These are phyloP conservation scores for Telmatherina bonti DNA, from an alignment of 2,797 vertebrate species.

Conservation along the genomic window DNA sequence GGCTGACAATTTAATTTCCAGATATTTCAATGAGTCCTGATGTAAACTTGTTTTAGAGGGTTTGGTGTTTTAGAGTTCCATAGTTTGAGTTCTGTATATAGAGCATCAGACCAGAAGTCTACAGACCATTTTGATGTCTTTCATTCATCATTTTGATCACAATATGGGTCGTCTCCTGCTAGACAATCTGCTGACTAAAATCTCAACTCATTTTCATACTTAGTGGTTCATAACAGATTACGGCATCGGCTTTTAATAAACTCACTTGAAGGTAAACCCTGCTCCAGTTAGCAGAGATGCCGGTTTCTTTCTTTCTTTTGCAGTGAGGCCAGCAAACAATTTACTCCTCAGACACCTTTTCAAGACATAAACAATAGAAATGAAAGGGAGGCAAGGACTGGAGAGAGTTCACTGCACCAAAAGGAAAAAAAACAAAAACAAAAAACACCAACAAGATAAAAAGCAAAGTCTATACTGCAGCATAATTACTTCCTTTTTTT, in stretches of 20 bases:
- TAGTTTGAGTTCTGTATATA: too few species aligned
- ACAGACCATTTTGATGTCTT: background rate
- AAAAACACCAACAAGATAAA: constrained; percentile 41
- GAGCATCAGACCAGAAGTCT: background rate
- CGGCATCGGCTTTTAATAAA: constrained; percentile 34
- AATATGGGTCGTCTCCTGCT: constrained; percentile 5
- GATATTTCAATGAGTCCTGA: too few species aligned
- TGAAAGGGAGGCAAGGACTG: background rate
- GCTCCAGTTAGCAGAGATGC: constrained; percentile 22
- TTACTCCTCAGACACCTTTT: constrained; percentile 20
- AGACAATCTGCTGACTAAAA: constrained; percentile 26
- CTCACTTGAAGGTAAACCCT: constrained; percentile 2
- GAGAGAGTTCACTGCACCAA: constrained; percentile 28
- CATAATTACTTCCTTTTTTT: constrained; percentile 42
- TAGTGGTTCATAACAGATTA: constrained; percentile 37
- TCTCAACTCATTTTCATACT: constrained; percentile 34
- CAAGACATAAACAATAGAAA: constrained; percentile 11
- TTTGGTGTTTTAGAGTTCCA: too few species aligned
- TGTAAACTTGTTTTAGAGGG: too few species aligned
- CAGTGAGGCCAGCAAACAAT: constrained; percentile 26
- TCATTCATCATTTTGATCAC: background rate
- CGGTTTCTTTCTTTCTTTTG: constrained; percentile 14
- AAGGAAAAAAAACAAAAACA: constrained; percentile 15
- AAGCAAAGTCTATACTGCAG: constrained; percentile 30
- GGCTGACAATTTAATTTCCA: too few species aligned